Evolutionary conservation across 2,888 invertebrate genomes (phyloP), one percentile per base, ranked within the genome.

Genomic region (Axea sp.): DNA sequence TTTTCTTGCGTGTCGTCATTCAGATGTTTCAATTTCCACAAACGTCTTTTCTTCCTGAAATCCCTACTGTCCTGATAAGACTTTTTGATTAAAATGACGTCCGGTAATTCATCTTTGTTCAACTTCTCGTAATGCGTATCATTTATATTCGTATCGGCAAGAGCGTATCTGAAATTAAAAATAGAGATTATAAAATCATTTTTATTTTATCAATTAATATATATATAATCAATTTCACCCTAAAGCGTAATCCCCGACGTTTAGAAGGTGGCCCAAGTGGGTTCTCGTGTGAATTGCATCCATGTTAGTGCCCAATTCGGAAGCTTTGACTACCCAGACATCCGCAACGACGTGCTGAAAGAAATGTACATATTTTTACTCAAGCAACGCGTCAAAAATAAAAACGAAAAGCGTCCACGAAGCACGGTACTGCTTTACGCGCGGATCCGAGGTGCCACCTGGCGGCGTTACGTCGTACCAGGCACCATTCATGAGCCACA

Each of bases 31-130:
- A 99, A 90, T 86, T 97, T 97, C 99, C 99, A 99, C 76, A 92
- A 90, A 64, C 95, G 91, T 19, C 92, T 92, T 60, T 92, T 92
- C n/a, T 93, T 91, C 24, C 95, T 90, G 0, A 91, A 90, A 1
- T 91, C 88, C 75, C 91, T 91, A 82, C 94, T 95, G 1, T 78
- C 53, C 0, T 92, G 92, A 86, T 95, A 97, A 78, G 92, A 90
- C 87, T 99, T 99, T 89, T 96, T 97, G 5, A 98, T 96, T n/a
- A 99, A 88, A 64, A 99, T 92, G 59, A 99, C 94, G 89, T 99
- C 98, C 0, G 98, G 97, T 19, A 98, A 86, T 6, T 84, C 83
- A 73, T 90, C 90, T 30, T 88, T 87, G 65, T 92, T 90, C 78
- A 99, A 86, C 82, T 95, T 94, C 72, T 99, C 98, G 83, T 96